A percentile compares a stretch with the other conserved stretches of the same genome.
These are phyloP conservation scores for Lutjanus campechanus DNA, from an alignment of 2,797 vertebrate genomes.

Conservation along the genomic window DNA sequence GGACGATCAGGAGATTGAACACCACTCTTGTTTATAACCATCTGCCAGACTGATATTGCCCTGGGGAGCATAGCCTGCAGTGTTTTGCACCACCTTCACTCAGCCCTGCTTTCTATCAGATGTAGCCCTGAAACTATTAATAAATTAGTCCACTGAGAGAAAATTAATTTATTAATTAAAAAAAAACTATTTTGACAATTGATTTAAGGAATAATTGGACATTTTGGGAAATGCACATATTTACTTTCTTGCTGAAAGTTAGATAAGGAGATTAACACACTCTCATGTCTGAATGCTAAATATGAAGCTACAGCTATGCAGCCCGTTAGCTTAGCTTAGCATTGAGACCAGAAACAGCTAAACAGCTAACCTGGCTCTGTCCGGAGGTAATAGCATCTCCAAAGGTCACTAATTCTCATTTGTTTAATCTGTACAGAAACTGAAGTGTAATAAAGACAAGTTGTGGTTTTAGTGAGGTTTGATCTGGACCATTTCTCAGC, in stretches of 20 bases:
- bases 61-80: constrained; percentile 56
- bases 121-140: background rate
- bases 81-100: constrained; percentile 47
- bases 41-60: constrained; percentile 71
- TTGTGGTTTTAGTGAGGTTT: too few species aligned
- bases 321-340: background rate
- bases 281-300: too few species aligned
- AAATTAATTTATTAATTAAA: background rate
- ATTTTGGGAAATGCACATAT: too few species aligned
- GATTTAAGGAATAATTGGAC: too few species aligned
- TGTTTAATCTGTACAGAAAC: too few species aligned
- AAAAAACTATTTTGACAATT: background rate
- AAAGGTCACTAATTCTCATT: too few species aligned
- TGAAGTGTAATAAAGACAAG: too few species aligned
- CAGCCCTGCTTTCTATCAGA: constrained; percentile 26
- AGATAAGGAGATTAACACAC: background rate
- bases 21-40: constrained; percentile 82
- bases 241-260: background rate
- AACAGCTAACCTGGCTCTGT: background rate
- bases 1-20: constrained; percentile 78
- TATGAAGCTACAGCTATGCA: background rate
- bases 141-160: background rate
- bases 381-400: too few species aligned
- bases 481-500: too few species aligned
- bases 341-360: background rate